Evolutionary conservation across 2,113 vertebrate genomes (phyloP), one percentile per base, ranked within the genome.

Genomic region (Atlantisia rogersi): DNA sequence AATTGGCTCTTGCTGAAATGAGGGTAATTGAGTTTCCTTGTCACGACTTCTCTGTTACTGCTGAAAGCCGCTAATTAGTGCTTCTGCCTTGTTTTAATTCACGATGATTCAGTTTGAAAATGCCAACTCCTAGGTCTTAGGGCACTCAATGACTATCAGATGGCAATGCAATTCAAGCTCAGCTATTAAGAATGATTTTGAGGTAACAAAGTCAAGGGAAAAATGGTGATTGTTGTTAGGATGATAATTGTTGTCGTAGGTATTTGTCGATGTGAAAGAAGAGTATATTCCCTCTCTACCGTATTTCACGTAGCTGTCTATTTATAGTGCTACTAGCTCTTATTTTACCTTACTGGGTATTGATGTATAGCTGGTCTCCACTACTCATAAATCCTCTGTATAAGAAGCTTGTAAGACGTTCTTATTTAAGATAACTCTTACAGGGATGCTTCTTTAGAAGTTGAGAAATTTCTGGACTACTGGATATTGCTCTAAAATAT

Each of bases 1-100:
- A 92, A 8, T 59, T 82, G 74, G 44, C 20, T 0, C 55, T 63
- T 63, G 76, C 42, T 86, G 80, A 80, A 86, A 84, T 2, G 40
- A 86, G 77, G 24, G 69, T 63, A 86, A 86, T 91, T 83, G 80
- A 52, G 69, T 48, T 94, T 95, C 76, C 88, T 60, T 83, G 68
- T 74, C 46, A 32, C 0, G 0, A 81, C 76, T 94, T 83, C 95
- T 75, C 83, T 21, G 11, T 77, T 65, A 48, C 88, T 88, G 76
- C 86, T 95, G 94, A 94, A 96, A 95, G 83, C 86, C 48, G 53
- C 80, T 95, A 95, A 95, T 87, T 95, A 71, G 83, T 1, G 0
- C 77, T 8, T 3, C 6, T 75, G 86, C 69, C 74, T 89, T 82
- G 48, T 60, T 96, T 89, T 78, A 71, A 82, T 84, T 95, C 1